phyloP scores from a whole-genome alignment of 2,888 invertebrate species.

The Watsonalla binaria region DNA sequence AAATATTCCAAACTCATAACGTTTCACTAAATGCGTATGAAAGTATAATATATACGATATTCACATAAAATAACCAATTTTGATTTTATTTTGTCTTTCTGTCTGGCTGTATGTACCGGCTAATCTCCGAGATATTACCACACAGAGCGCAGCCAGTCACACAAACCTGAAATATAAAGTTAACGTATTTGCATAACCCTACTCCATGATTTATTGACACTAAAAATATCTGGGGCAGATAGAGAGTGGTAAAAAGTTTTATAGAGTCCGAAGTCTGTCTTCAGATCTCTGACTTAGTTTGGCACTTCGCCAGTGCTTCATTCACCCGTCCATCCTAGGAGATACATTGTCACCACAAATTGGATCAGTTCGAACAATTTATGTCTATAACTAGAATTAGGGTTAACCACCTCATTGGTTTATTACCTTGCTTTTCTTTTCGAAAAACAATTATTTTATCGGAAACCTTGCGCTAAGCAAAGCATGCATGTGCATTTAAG shows the following conservation, averaged over 20 bases:
- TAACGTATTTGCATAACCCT: not conserved
- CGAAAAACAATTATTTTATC: too few relatives aligned
- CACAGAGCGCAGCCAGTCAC: too few relatives aligned
- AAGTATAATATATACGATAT: too few relatives aligned
- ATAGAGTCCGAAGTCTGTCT: slow-evolving; percentile 18
- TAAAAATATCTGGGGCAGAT: slow-evolving; percentile 7
- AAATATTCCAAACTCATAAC: too few relatives aligned
- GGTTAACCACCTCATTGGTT: slow-evolving; percentile 22
- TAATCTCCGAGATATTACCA: too few relatives aligned
- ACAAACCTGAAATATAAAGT: too few relatives aligned
- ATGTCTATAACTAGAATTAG: slow-evolving; percentile 22
- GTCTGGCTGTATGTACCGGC: too few relatives aligned
- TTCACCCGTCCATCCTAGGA: slow-evolving; percentile 27
- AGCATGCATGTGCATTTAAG: too few relatives aligned
- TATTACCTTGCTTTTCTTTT: not conserved
- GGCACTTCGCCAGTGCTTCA: slow-evolving; percentile 39
- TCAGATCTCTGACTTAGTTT: slow-evolving; percentile 17
- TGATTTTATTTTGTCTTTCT: too few relatives aligned
- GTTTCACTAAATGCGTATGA: too few relatives aligned
- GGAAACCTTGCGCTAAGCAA: too few relatives aligned
- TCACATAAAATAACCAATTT: too few relatives aligned
- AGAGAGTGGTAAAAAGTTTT: slow-evolving; percentile 10
- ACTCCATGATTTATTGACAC: not conserved
- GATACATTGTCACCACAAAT: slow-evolving; percentile 41
- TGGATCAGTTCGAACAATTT: slow-evolving; percentile 27